phyloP scores from a whole-genome alignment of 2,888 invertebrate genomes.

The Drosophila silvestris region DNA sequence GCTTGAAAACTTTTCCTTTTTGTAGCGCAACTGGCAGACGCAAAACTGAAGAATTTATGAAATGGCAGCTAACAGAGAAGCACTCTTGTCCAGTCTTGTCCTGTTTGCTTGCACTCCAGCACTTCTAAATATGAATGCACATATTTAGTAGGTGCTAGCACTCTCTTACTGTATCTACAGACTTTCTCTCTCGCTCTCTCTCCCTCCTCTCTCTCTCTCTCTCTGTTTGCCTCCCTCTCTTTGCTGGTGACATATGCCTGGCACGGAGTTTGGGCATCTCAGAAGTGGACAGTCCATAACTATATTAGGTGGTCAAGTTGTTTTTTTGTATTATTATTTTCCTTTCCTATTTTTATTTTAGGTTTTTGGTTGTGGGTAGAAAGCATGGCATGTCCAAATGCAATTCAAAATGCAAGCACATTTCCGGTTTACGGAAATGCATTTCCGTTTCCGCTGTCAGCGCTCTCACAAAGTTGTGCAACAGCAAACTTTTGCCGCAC shows the following conservation, averaged over 20 bases:
- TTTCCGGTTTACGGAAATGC: constrained; percentile 79
- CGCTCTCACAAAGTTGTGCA: constrained; percentile 51
- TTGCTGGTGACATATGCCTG: constrained; percentile 1
- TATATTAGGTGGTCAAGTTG: constrained; percentile 26
- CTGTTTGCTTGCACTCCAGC: constrained; percentile 6
- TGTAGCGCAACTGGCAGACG: not conserved
- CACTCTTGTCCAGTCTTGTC: not conserved
- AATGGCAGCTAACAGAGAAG: constrained; percentile 2
- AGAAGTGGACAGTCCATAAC: constrained; percentile 28
- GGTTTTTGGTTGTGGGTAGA: constrained; percentile 6
- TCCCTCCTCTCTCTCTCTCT: too few relatives aligned
- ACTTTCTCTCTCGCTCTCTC: not conserved
- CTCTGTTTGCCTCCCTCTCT: not conserved
- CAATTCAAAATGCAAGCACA: constrained; percentile 73
- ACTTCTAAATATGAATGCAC: constrained; percentile 17
- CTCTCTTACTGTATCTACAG: not conserved
- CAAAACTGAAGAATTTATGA: constrained; percentile 28
- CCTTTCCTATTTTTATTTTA: not conserved
- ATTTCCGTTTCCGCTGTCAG: constrained; percentile 72
- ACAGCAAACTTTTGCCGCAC: constrained; percentile 50
- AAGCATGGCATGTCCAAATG: constrained; percentile 48
- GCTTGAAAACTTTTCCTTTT: not conserved
- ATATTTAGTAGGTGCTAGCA: constrained; percentile 45
- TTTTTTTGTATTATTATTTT: constrained; percentile 5
- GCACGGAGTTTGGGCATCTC: constrained; percentile 2